Evolutionary conservation across 2,888 invertebrate genomes (phyloP).

Genomic region (Eupithecia centaureata): DNA sequence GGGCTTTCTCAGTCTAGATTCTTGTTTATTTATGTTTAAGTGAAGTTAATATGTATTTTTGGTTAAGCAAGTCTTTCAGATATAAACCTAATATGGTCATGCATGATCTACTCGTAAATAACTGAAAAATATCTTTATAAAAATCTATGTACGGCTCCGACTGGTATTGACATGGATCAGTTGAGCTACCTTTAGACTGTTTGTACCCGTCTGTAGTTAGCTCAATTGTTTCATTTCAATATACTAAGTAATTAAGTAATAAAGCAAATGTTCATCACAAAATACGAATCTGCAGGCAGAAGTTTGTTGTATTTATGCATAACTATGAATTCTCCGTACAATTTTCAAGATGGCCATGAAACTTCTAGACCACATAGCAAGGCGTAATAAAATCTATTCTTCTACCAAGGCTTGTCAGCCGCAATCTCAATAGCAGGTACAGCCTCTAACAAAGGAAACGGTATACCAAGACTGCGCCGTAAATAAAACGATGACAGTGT

Average conservation of each 20-base stretch:
- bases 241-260: too few species aligned
- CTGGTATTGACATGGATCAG: too few species aligned
- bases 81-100: too few species aligned
- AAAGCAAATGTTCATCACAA: too few species aligned
- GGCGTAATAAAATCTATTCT: neutral
- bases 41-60: neutral
- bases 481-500: neutral
- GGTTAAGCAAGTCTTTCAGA: neutral
- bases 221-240: too few species aligned
- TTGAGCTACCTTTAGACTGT: too few species aligned
- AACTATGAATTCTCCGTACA: neutral
- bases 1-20: neutral
- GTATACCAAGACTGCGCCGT: neutral
- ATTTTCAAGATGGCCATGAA: neutral
- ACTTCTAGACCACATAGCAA: neutral
- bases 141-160: too few species aligned
- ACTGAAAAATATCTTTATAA: too few species aligned
- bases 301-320: too few species aligned
- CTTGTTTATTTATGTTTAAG: neutral
- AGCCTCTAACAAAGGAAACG: neutral
- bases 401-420: neutral
- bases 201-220: too few species aligned
- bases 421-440: slow-evolving; percentile 2
- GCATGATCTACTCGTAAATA: too few species aligned
- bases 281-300: neutral